Evolutionary conservation across 2,113 vertebrate species (phyloP).

Genomic region (Nannospalax galili): DNA sequence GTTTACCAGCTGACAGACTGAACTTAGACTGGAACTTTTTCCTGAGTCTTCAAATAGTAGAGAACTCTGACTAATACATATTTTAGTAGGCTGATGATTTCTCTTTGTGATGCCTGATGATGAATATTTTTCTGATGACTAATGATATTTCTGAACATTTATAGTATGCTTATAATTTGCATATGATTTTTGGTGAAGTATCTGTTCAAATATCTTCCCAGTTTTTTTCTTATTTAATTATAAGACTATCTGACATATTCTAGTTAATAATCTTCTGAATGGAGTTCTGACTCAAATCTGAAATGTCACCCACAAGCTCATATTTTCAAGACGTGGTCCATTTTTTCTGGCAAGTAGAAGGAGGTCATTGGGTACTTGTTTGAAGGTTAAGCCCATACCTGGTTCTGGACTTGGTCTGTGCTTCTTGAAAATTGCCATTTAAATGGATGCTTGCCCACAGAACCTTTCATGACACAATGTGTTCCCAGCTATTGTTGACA

Average conservation of each 20-base stretch:
- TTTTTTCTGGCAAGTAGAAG: not conserved
- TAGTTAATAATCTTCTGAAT: not conserved
- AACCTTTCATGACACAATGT: not conserved
- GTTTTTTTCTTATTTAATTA: constrained; percentile 22
- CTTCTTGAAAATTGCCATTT: not conserved
- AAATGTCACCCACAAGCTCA: not conserved
- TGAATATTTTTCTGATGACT: constrained; percentile 38
- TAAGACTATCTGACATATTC: constrained; percentile 36
- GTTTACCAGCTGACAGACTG: not conserved
- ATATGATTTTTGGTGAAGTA: constrained; percentile 9
- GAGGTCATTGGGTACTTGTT: not conserved
- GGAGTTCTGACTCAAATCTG: not conserved
- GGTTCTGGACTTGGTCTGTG: not conserved
- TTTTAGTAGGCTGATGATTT: not conserved
- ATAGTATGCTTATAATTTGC: constrained; percentile 35
- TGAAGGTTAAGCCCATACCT: not conserved
- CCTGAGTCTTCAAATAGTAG: not conserved
- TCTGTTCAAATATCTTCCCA: constrained; percentile 46
- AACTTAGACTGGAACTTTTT: not conserved
- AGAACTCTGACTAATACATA: not conserved
- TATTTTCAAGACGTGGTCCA: not conserved
- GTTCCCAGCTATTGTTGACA: too few species aligned
- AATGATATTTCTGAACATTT: constrained; percentile 18
- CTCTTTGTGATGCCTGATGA: not conserved
- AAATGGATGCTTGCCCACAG: not conserved